phyloP scores from a whole-genome alignment of 2,113 vertebrate genomes.

The Bubalus kerabau region DNA sequence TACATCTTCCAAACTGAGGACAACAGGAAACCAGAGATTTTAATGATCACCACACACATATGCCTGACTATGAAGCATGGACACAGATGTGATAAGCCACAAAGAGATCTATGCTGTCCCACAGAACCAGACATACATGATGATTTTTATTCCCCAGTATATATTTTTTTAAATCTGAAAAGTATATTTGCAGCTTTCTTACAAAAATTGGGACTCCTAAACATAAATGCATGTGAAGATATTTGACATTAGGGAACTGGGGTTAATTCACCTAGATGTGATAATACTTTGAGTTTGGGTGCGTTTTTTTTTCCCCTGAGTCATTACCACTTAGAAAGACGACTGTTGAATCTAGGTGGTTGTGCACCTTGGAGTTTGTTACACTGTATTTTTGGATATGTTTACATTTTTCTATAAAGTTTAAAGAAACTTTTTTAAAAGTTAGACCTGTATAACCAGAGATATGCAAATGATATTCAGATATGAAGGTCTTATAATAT shows the following conservation, averaged over 20 bases:
- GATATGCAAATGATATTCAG: not conserved
- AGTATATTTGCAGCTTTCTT: conserved; percentile 5
- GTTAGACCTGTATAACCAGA: not conserved
- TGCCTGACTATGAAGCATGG: not conserved
- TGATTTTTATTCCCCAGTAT: not conserved
- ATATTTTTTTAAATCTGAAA: not conserved
- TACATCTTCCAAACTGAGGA: not conserved
- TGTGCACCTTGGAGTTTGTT: not conserved
- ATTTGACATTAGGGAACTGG: not conserved
- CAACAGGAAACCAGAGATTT: not conserved
- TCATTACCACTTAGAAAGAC: not conserved
- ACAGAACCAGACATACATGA: not conserved
- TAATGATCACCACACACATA: not conserved
- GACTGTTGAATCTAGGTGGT: not conserved
- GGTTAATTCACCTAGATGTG: not conserved
- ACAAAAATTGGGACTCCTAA: not conserved
- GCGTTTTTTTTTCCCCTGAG: not conserved
- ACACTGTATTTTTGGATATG: not conserved
- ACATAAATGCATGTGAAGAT: not conserved
- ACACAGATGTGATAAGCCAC: not conserved
- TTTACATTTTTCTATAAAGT: not conserved
- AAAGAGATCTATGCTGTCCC: not conserved
- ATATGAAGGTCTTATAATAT: not conserved
- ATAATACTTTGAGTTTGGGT: not conserved
- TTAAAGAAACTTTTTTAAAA: not conserved